Evolutionary conservation across 2,888 invertebrate genomes (phyloP).

Genomic region (Lymantria monacha): DNA sequence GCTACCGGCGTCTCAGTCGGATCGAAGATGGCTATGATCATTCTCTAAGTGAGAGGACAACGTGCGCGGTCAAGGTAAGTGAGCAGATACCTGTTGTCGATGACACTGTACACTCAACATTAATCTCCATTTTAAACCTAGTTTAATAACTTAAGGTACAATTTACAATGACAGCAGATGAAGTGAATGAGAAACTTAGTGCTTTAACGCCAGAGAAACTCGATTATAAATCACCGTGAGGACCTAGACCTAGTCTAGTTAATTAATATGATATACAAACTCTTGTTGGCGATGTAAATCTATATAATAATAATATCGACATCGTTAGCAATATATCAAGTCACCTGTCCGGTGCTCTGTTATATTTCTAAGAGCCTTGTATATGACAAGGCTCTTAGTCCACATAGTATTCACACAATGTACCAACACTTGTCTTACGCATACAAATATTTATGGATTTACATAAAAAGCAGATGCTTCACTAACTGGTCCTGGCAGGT

Average conservation of each 20-base stretch:
- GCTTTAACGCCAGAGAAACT: slow-evolving; percentile 33
- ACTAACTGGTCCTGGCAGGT: slow-evolving; percentile 18
- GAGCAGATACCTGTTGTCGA: slow-evolving; percentile 61
- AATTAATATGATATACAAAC: slow-evolving; percentile 25
- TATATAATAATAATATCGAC: too few relatives aligned
- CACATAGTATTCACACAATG: too few relatives aligned
- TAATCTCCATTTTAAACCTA: slow-evolving; percentile 54
- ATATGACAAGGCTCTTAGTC: too few relatives aligned
- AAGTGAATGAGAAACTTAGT: slow-evolving; percentile 31
- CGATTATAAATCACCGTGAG: slow-evolving; percentile 37
- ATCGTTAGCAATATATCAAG: too few relatives aligned
- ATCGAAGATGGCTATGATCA: slow-evolving; percentile 51
- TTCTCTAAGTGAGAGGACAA: slow-evolving; percentile 70
- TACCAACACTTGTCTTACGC: too few relatives aligned
- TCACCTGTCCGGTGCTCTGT: too few relatives aligned
- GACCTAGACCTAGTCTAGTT: slow-evolving; percentile 43
- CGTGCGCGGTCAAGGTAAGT: slow-evolving; percentile 75
- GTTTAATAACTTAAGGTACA: slow-evolving; percentile 45
- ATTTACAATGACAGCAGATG: slow-evolving; percentile 33
- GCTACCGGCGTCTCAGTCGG: slow-evolving; percentile 31
- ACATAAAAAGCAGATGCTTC: slow-evolving; percentile 28
- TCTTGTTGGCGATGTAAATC: slow-evolving; percentile 6
- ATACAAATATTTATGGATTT: slow-evolving; percentile 5
- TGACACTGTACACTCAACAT: slow-evolving; percentile 62
- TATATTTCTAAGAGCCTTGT: too few relatives aligned